Base-by-base conservation (phyloP, 2,113 vertebrate species). In the Monopterus albus region DNA sequence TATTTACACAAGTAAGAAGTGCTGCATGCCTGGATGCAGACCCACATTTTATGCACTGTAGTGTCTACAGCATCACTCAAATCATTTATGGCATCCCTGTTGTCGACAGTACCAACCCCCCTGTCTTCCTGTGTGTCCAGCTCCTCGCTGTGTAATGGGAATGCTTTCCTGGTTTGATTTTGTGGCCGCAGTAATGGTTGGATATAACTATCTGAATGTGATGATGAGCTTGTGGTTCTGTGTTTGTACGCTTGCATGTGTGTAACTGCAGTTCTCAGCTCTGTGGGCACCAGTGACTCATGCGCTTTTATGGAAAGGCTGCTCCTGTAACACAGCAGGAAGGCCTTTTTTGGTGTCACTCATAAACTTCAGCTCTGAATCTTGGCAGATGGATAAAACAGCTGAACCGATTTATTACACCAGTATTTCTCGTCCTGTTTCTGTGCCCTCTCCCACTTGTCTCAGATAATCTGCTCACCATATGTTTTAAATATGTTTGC, bases 231-330 rank as follows among this genome's bases (percentile, higher is more conserved):
- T 47, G 25, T 39, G 15, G 38, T 58, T 51, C 31, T 20, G 7
- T 69, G 60, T 51, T 46, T 68, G 42, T 57, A 50, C 46, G 52
- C 45, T 40, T 59, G 72, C 60, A 38, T 60, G 14, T 53, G 69
- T 11, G 21, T 50, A 39, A 40, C 31, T 70, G 66, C 53, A 46
- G 46, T 47, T 65, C 23, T 79, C 57, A 47, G 69, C 53, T 61
- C 38, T 20, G 69, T 78, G 55, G 49, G 47, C 70, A 64, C 75
- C 43, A 57, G 13, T 87, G 88, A 88, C 47, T 88, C 69, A 69
- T 78, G 58, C 7, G 3, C 78, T 61, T 72, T 76, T 55, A 38
- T 64, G 43, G 49, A 68, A 62, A 35, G 10, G 23, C 29, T 72
- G 56, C 65, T 60, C 57, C 69, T 43, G 12, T 61, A 56, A 72